Evolutionary conservation across 2,113 vertebrate genomes (phyloP).

Genomic region (Melanostigma gelatinosum): DNA sequence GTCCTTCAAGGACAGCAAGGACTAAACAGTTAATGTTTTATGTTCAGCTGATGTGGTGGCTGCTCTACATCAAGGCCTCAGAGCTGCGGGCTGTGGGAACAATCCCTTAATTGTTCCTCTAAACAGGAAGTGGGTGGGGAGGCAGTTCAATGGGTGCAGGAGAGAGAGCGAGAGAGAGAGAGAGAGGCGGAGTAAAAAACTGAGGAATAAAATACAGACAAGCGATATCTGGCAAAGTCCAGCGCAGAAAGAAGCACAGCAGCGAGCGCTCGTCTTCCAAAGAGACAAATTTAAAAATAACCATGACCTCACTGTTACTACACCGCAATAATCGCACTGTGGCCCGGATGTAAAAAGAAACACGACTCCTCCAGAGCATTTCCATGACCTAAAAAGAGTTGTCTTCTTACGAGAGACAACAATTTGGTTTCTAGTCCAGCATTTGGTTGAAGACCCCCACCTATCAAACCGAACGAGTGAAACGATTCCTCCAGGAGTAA

Average conservation of each 20-base stretch:
- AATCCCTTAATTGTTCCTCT: constrained; percentile 74
- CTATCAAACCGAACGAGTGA: constrained; percentile 27
- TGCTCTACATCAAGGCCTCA: constrained; percentile 55
- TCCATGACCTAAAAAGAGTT: constrained; percentile 39
- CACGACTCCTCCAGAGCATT: constrained; percentile 24
- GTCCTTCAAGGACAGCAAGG: not conserved
- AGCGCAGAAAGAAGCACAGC: not conserved
- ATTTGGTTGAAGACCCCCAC: constrained; percentile 3
- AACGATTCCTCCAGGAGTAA: not conserved
- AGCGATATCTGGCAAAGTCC: not conserved
- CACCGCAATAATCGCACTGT: not conserved
- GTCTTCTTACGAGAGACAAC: constrained; percentile 8
- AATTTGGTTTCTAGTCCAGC: constrained; percentile 22
- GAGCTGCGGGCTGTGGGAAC: constrained; percentile 56
- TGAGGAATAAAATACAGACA: constrained; percentile 36
- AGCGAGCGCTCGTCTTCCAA: not conserved
- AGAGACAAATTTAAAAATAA: constrained; percentile 19
- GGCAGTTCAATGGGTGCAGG: constrained; percentile 70
- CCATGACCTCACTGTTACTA: constrained; percentile 31
- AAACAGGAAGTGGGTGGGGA: constrained; percentile 79
- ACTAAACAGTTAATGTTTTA: constrained; percentile 18
- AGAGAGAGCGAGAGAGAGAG: constrained; percentile 32
- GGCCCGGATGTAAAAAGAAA: constrained; percentile 37
- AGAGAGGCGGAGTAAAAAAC: constrained; percentile 45
- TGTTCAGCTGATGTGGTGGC: constrained; percentile 42